These are phyloP conservation scores for Lycodopsis pacificus DNA, from an alignment of 2,797 vertebrate genomes.

Conservation along the genomic window DNA sequence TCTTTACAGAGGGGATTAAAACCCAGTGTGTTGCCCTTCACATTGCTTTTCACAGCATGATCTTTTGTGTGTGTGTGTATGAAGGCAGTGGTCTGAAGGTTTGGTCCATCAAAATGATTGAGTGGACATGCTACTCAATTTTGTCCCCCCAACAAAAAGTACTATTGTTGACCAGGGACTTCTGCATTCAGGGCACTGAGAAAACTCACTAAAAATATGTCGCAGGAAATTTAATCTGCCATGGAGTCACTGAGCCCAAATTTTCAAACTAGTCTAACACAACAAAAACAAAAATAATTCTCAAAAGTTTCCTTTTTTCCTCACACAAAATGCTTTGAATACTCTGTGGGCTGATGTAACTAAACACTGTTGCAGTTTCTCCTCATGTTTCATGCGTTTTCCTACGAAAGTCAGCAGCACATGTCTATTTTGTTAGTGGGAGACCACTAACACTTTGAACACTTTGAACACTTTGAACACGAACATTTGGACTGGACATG, in stretches of 20 bases:
- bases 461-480: no score
- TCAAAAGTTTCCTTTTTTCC: background rate
- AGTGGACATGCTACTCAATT: background rate
- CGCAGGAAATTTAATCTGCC: slow-evolving; percentile 33
- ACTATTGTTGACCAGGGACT: slow-evolving; percentile 21
- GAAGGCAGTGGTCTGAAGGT: background rate
- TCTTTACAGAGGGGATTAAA: slow-evolving; percentile 5
- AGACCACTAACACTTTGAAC: no score
- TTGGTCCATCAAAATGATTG: slow-evolving; percentile 27
- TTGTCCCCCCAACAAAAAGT: background rate
- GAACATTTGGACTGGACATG: no score
- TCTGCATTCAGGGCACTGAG: slow-evolving; percentile 10
- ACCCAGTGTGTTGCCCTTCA: background rate
- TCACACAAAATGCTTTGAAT: slow-evolving; percentile 10
- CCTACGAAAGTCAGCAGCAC: background rate
- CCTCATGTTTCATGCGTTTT: background rate
- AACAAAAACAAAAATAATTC: background rate
- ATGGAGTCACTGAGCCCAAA: slow-evolving; percentile 24
- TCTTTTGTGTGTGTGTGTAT: background rate
- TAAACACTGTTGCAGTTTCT: background rate
- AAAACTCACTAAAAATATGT: slow-evolving; percentile 22
- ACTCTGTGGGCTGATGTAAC: slow-evolving; percentile 11
- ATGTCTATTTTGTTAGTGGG: no score
- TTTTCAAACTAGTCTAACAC: slow-evolving; percentile 18
- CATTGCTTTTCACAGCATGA: background rate